Percentiles rank a stretch among this genome's conserved stretches.
phyloP scores from a whole-genome alignment of 2,888 invertebrate genomes.

The Barypeithes pellucidus region DNA sequence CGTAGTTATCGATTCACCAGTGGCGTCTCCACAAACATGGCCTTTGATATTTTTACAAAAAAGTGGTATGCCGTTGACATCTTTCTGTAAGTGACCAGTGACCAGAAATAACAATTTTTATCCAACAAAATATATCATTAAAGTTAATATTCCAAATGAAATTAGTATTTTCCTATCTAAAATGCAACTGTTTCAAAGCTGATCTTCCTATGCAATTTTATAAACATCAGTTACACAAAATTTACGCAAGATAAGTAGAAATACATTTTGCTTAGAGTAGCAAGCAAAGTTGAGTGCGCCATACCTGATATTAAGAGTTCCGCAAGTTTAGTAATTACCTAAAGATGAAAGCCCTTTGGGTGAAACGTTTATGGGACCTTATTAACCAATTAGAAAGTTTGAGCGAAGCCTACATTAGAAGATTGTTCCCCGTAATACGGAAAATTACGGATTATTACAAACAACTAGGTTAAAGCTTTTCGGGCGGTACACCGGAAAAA shows the following conservation, averaged over 20 bases:
- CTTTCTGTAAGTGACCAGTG: too few relatives aligned
- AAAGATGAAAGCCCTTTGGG: slow-evolving; percentile 35
- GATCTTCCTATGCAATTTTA: background rate
- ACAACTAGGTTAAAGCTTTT: slow-evolving; percentile 31
- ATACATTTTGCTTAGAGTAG: slow-evolving; percentile 35
- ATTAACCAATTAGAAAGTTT: slow-evolving; percentile 47
- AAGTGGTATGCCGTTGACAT: too few relatives aligned
- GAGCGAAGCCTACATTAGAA: slow-evolving; percentile 30
- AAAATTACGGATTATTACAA: slow-evolving; percentile 30
- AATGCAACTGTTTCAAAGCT: too few relatives aligned
- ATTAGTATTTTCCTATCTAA: too few relatives aligned
- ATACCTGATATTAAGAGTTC: slow-evolving; percentile 42
- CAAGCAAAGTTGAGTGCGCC: slow-evolving; percentile 19
- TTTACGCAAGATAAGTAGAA: slow-evolving; percentile 11
- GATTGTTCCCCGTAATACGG: slow-evolving; percentile 20
- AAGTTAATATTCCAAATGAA: too few relatives aligned
- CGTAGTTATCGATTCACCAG: too few relatives aligned
- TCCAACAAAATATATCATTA: too few relatives aligned
- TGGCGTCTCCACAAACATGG: too few relatives aligned
- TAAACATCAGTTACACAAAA: background rate
- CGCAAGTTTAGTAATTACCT: slow-evolving; percentile 38
- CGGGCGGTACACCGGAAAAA: background rate
- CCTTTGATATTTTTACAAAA: too few relatives aligned
- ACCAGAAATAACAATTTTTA: too few relatives aligned
- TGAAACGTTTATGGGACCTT: slow-evolving; percentile 39